Conservation (phyloP, 2,888 invertebrate species). For the Rhimphoctona megacephalus region DNA sequence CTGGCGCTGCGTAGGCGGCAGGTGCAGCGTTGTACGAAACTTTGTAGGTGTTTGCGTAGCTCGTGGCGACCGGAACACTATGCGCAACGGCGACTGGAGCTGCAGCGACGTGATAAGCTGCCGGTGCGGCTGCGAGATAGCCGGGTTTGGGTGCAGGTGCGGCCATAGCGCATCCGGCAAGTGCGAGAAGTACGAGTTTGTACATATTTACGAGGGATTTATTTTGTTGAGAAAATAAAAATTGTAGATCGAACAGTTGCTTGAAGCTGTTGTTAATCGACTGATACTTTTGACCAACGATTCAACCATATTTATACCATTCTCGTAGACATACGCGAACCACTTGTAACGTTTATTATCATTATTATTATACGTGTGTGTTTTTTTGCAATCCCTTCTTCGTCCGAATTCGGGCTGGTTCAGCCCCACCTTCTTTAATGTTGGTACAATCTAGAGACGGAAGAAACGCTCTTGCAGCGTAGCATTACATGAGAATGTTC, state of each 20-base stretch:
- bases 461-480: slow-evolving; percentile 44
- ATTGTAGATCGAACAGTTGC: slow-evolving; percentile 46
- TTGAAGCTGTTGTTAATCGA: slow-evolving; percentile 68
- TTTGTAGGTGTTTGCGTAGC: slow-evolving; percentile 89
- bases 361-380: slow-evolving; percentile 12
- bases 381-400: slow-evolving; percentile 56
- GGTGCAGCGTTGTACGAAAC: slow-evolving; percentile 83
- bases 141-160: slow-evolving; percentile 80
- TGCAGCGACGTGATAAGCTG: slow-evolving; percentile 78
- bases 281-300: slow-evolving; percentile 68
- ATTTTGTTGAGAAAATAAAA: slow-evolving; percentile 27
- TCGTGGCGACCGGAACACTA: slow-evolving; percentile 85
- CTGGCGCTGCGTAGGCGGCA: slow-evolving; percentile 75
- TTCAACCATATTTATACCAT: slow-evolving; percentile 74
- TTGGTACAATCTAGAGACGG: slow-evolving; percentile 45
- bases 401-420: slow-evolving; percentile 28
- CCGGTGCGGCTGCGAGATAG: slow-evolving; percentile 60
- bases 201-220: slow-evolving; percentile 69
- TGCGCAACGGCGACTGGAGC: slow-evolving; percentile 87
- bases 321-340: slow-evolving; percentile 28
- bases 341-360: background rate
- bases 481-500: slow-evolving; percentile 35
- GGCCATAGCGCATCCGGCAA: slow-evolving; percentile 83
- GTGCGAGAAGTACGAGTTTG: slow-evolving; percentile 74
- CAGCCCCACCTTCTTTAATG: slow-evolving; percentile 16